Evolutionary conservation across 2,888 invertebrate genomes (phyloP).

Genomic region (Anoncus sp.): DNA sequence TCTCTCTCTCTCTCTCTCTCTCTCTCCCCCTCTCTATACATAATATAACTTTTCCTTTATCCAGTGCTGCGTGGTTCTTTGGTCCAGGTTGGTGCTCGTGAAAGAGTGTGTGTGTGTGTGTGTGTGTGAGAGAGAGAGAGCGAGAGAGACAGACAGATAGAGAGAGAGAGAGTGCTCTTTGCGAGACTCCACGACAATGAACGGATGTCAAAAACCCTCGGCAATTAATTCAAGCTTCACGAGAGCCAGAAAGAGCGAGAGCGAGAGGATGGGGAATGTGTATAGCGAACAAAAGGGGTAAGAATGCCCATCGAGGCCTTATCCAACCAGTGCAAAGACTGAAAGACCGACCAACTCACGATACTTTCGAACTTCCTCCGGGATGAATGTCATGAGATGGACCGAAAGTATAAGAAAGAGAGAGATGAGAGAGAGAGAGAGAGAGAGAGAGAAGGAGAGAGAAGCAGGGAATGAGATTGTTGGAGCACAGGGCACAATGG

Average conservation of each 20-base stretch:
- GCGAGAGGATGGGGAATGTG: slow-evolving; percentile 1
- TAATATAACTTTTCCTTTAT: slow-evolving; percentile 75
- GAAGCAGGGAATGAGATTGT: slow-evolving; percentile 34
- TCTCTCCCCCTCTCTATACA: neutral
- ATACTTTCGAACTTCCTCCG: slow-evolving; percentile 78
- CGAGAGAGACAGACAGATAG: too few species aligned
- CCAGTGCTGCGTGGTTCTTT: slow-evolving; percentile 64
- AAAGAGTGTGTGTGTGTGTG: too few species aligned
- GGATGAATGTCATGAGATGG: slow-evolving; percentile 68
- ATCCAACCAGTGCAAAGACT: slow-evolving; percentile 31
- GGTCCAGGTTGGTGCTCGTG: neutral
- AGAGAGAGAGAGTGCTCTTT: slow-evolving; percentile 60
- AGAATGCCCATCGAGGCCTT: slow-evolving; percentile 76
- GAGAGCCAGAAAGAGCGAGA: slow-evolving; percentile 47
- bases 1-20: slow-evolving; percentile 1
- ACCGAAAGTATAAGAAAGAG: slow-evolving; percentile 61
- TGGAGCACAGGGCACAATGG: slow-evolving; percentile 73
- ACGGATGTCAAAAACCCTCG: slow-evolving; percentile 82
- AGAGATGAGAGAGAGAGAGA: slow-evolving; percentile 62
- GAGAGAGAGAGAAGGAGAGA: slow-evolving; percentile 20
- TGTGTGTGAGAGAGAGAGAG: too few species aligned
- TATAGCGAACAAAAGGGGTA: slow-evolving; percentile 78
- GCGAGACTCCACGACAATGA: slow-evolving; percentile 73
- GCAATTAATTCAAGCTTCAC: slow-evolving; percentile 81
- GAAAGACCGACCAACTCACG: slow-evolving; percentile 51